Evolutionary conservation across 1,140 invertebrate species (phyloP), one percentile per base, ranked within the genome.

Genomic region (Oryctes rhinoceros): DNA sequence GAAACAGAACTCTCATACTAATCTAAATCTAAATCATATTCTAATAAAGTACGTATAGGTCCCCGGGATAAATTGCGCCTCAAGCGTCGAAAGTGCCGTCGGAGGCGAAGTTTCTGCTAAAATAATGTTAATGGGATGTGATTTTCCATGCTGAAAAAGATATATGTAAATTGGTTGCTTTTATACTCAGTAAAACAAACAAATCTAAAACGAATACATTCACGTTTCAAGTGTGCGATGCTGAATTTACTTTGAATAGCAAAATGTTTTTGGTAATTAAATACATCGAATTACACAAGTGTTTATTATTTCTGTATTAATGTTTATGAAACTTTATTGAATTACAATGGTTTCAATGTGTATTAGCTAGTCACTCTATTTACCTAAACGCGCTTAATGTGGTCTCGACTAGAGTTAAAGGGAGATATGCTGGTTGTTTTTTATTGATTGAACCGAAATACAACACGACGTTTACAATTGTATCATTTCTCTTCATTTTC

Each of bases 101-200:
- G 39, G 1, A 59, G 18, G 13, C 53, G 53, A 59, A n/a, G 18
- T 59, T 59, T 59, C n/a, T 18, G n/a, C 53, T 18, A 59, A 59
- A 59, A 59, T 59, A 59, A 53, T 10, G 49, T 53, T 53, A 53
- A 59, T 59, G n/a, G n/a, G 53, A 18, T 59, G 53, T 18, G 53
- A 59, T 59, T 59, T 59, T 15, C 53, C 53, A 59, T n/a, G 53
- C 3, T n/a, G 53, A 59, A 59, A 18, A 59, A 59, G 53, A 59
- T 59, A 59, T n/a, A 59, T 59, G 53, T 15, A 59, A 59, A 59
- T 59, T 59, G n/a, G 53, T 59, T 59, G 15, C 53, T 59, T 18
- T 18, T 18, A 59, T 59, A n/a, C 18, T n/a, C 5, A 6, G 53
- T 18, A 59, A 59, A 59, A 18, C 13, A 59, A 59, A 59, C 53